phyloP scores from a whole-genome alignment of 2,888 invertebrate species.

The Dynastes hyllus region DNA sequence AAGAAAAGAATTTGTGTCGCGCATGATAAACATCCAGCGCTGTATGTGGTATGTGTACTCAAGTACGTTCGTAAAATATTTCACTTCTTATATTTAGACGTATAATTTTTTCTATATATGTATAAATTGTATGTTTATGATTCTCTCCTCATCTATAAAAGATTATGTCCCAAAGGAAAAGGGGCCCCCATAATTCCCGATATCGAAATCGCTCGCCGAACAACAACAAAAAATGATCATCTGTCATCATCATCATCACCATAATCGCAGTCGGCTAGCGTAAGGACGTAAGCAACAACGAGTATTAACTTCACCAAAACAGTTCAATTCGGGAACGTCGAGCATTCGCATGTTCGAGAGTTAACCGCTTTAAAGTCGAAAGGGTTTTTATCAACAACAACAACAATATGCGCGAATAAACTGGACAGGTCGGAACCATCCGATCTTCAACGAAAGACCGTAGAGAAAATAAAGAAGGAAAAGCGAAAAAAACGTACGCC shows the following conservation, averaged over 20 bases:
- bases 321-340: conserved; percentile 31
- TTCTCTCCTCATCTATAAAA: too few species aligned
- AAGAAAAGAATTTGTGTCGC: too few species aligned
- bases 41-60: too few species aligned
- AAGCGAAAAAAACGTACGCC: conserved; percentile 29
- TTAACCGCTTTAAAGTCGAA: neutral
- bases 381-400: neutral
- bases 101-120: conserved; percentile 6
- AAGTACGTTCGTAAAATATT: too few species aligned
- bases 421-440: neutral
- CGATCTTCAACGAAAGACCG: neutral
- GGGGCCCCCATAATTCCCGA: too few species aligned
- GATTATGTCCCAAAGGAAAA: neutral
- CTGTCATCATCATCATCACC: conserved; percentile 37
- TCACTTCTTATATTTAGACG: too few species aligned
- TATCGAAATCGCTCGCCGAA: conserved; percentile 50
- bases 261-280: neutral
- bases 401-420: conserved; percentile 39
- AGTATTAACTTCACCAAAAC: neutral
- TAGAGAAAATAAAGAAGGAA: neutral
- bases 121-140: neutral
- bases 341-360: neutral
- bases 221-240: conserved; percentile 48
- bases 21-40: too few species aligned
- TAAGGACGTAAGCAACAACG: too few species aligned